Evolutionary conservation across 2,113 vertebrate genomes (phyloP).

Genomic region (Cnemophilus loriae): DNA sequence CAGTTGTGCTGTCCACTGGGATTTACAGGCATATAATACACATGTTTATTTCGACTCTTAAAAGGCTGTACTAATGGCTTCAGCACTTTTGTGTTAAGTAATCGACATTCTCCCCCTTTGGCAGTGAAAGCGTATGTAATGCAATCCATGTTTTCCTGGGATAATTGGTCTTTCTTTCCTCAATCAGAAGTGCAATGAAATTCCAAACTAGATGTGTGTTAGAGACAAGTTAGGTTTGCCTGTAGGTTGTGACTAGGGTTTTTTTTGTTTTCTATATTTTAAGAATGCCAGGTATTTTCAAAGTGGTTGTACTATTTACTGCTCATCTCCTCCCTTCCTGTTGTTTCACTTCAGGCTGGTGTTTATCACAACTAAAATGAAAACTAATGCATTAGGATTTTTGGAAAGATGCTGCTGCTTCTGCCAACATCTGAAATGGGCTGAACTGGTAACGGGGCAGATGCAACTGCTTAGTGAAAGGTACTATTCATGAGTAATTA

Average conservation of each 20-base stretch:
- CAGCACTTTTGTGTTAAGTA: conserved; percentile 78
- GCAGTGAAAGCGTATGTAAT: conserved; percentile 68
- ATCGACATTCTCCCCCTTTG: conserved; percentile 54
- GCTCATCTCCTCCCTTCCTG: not conserved
- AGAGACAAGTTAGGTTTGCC: not conserved
- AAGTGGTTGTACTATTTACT: not conserved
- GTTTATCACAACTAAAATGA: not conserved
- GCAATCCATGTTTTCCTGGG: conserved; percentile 69
- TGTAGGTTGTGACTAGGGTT: not conserved
- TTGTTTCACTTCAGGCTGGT: not conserved
- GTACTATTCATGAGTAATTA: not conserved
- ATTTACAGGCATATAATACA: conserved; percentile 69
- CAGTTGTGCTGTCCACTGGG: conserved; percentile 70
- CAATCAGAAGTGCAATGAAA: conserved; percentile 50
- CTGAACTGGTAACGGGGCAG: not conserved
- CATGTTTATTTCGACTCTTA: conserved; percentile 74
- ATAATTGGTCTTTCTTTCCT: conserved; percentile 70
- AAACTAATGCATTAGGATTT: not conserved
- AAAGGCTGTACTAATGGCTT: conserved; percentile 78
- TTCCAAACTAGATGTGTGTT: conserved; percentile 61
- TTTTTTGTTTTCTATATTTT: not conserved
- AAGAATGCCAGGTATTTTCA: not conserved
- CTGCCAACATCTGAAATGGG: not conserved
- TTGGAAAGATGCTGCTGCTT: not conserved
- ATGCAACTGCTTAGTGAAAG: not conserved